phyloP scores from a whole-genome alignment of 2,888 invertebrate genomes.

The Villa cingulata region DNA sequence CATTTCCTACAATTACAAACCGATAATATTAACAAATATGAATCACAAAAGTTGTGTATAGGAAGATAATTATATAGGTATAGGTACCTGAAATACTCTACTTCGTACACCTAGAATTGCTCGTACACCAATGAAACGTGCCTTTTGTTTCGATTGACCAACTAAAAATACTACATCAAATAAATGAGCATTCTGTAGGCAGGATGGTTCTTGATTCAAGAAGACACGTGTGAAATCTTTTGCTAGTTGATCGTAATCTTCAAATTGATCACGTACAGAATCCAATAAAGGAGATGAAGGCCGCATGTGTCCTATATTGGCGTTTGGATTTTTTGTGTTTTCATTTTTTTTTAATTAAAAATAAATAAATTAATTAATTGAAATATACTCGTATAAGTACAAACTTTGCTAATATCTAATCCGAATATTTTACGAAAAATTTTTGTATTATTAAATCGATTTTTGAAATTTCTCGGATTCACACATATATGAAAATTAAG shows the following conservation, averaged over 20 bases:
- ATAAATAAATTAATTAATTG: no score
- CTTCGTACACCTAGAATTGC: slow-evolving; percentile 85
- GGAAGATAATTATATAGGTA: background rate
- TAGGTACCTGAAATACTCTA: slow-evolving; percentile 44
- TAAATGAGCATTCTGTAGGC: slow-evolving; percentile 62
- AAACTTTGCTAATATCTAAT: no score
- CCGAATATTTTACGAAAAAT: no score
- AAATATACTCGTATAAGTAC: no score
- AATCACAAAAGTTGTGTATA: background rate
- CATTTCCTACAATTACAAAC: slow-evolving; percentile 57
- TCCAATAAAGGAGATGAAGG: slow-evolving; percentile 85
- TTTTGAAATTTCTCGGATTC: no score
- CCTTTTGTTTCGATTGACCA: slow-evolving; percentile 83
- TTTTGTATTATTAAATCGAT: no score
- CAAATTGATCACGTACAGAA: slow-evolving; percentile 85
- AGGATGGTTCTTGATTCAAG: slow-evolving; percentile 68
- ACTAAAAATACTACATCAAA: slow-evolving; percentile 87
- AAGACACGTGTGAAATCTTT: slow-evolving; percentile 85
- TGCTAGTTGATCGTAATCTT: slow-evolving; percentile 85
- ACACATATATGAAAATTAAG: no score
- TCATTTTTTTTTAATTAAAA: no score
- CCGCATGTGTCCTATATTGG: slow-evolving; percentile 66
- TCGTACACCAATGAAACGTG: slow-evolving; percentile 76
- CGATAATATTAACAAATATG: background rate
- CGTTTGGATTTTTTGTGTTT: no score